phyloP scores from a whole-genome alignment of 2,113 vertebrate species.

The Tringa solitaria region DNA sequence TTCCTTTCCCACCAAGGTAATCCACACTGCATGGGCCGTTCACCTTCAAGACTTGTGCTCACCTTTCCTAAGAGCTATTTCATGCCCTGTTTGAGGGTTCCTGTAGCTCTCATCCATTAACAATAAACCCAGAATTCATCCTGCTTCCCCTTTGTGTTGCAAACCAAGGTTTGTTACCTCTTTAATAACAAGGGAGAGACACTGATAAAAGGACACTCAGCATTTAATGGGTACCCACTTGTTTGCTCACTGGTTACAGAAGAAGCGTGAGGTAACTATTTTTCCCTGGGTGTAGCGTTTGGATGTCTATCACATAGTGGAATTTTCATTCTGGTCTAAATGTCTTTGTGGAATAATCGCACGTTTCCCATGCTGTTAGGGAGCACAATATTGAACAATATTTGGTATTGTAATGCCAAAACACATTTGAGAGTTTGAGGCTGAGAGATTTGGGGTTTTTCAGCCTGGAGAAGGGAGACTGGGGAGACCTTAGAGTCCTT shows the following conservation, averaged over 20 bases:
- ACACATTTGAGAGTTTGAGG: neutral
- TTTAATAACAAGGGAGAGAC: neutral
- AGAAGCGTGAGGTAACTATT: neutral
- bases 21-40: neutral
- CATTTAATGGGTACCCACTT: neutral
- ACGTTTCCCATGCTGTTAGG: neutral
- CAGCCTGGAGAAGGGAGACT: neutral
- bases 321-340: neutral
- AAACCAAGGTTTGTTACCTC: neutral
- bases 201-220: neutral
- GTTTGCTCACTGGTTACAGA: neutral
- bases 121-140: neutral
- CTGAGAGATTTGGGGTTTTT: neutral
- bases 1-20: neutral
- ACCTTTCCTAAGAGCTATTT: neutral
- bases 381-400: neutral
- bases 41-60: neutral
- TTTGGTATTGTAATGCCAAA: neutral
- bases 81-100: neutral
- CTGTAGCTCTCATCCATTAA: neutral
- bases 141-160: neutral
- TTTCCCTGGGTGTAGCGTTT: fast-evolving
- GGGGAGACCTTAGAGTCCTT: neutral
- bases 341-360: neutral
- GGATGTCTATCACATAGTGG: fast-evolving